These are phyloP conservation scores for Borostomias antarcticus DNA, from an alignment of 2,797 vertebrate genomes.

Conservation along the genomic window DNA sequence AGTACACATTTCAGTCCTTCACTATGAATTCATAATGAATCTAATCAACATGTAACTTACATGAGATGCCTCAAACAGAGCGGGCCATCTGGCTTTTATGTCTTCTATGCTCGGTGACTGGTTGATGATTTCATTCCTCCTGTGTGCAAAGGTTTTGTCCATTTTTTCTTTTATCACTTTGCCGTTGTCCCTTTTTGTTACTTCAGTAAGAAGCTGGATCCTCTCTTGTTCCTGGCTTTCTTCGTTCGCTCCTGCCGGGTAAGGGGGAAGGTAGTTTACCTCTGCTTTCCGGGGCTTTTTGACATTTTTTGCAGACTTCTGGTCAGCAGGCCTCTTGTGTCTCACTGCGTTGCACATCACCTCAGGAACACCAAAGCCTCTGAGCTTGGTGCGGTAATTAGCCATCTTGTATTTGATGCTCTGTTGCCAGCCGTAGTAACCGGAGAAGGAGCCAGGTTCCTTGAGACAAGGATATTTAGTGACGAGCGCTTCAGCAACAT, in stretches of 20 bases:
- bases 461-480: too few relatives aligned
- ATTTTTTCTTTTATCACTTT: conserved; percentile 42
- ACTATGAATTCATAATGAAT: too few relatives aligned
- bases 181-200: conserved; percentile 38
- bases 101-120: conserved; percentile 35
- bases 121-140: conserved; percentile 44
- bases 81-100: conserved; percentile 52
- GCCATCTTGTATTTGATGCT: too few relatives aligned
- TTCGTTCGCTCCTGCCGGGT: conserved; percentile 33
- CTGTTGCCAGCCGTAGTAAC: too few relatives aligned
- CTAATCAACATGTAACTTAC: conserved; percentile 30
- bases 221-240: conserved; percentile 42
- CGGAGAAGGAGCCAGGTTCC: too few relatives aligned
- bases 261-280: conserved; percentile 36
- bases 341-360: too few relatives aligned
- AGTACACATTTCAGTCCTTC: too few relatives aligned
- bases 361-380: too few relatives aligned
- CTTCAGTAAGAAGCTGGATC: conserved; percentile 36
- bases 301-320: too few relatives aligned
- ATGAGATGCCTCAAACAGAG: conserved; percentile 46
- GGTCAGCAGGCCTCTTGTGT: too few relatives aligned
- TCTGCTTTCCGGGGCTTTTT: conserved; percentile 47
- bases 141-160: conserved; percentile 41
- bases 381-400: too few relatives aligned
- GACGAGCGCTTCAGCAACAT: too few relatives aligned